These are phyloP conservation scores for Himalopsyche kuldschensis DNA, from an alignment of 2,888 invertebrate genomes.

Conservation along the genomic window DNA sequence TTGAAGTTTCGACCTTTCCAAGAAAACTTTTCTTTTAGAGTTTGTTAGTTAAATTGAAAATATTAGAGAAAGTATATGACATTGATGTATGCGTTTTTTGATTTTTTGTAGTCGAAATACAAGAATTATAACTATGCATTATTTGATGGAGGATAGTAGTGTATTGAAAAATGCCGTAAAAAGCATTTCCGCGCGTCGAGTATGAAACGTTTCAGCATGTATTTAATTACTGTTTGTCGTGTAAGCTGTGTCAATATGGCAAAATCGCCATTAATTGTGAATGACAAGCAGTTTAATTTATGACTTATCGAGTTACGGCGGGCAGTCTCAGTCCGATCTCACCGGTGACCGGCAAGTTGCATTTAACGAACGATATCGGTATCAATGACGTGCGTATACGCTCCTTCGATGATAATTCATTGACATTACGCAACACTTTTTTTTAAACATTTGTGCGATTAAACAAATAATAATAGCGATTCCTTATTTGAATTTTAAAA, in stretches of 20 bases:
- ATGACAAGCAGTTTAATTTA: slow-evolving; percentile 33
- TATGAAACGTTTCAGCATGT: background rate
- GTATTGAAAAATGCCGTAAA: background rate
- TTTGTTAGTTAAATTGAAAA: too few species aligned
- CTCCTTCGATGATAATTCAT: background rate
- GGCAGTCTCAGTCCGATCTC: slow-evolving; percentile 23
- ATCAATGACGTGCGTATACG: slow-evolving; percentile 5
- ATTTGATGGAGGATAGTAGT: too few species aligned
- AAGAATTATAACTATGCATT: too few species aligned
- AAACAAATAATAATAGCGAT: background rate
- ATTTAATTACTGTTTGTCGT: slow-evolving; percentile 14
- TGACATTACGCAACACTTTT: background rate
- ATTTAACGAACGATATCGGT: slow-evolving; percentile 16
- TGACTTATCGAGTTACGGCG: slow-evolving; percentile 26
- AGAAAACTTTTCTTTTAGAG: too few species aligned
- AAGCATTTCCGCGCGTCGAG: background rate
- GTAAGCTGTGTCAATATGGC: slow-evolving; percentile 23
- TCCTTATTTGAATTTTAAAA: background rate
- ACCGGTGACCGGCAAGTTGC: slow-evolving; percentile 16
- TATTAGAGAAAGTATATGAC: too few species aligned
- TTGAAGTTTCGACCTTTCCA: too few species aligned
- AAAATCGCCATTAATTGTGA: slow-evolving; percentile 33
- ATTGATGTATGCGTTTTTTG: too few species aligned
- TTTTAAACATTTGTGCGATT: background rate
- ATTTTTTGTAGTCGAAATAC: too few species aligned